Evolutionary conservation across 2,797 vertebrate genomes (phyloP).

Genomic region (Falco columbarius): DNA sequence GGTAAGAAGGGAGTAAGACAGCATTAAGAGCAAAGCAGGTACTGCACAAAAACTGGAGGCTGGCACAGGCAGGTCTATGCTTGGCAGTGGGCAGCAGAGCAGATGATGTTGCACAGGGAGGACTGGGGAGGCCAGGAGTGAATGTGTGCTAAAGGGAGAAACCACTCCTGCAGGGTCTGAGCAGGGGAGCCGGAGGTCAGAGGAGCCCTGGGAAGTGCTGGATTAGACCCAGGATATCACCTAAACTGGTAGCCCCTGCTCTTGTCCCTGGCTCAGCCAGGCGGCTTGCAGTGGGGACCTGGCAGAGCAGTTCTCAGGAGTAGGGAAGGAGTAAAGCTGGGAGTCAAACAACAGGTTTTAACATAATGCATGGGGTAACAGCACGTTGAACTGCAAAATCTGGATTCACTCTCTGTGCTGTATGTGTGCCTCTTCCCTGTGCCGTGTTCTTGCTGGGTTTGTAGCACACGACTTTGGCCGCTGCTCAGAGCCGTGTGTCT

Average conservation of each 20-base stretch:
- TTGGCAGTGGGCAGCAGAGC: not conserved
- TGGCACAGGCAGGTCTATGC: not conserved
- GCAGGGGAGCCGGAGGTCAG: too few species aligned
- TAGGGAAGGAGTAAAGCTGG: not conserved
- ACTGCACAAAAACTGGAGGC: not conserved
- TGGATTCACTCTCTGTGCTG: not conserved
- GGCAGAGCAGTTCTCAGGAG: not conserved
- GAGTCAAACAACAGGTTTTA: not conserved
- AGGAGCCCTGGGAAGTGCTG: not conserved
- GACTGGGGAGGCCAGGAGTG: not conserved
- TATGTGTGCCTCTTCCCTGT: fast-evolving
- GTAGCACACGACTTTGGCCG: fast-evolving
- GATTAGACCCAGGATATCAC: not conserved
- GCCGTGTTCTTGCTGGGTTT: not conserved
- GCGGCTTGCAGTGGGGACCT: not conserved
- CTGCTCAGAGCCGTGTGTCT: not conserved
- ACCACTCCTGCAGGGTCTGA: not conserved
- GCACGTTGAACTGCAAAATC: fast-evolving
- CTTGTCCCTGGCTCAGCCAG: not conserved
- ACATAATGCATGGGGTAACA: fast-evolving
- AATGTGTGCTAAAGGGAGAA: not conserved
- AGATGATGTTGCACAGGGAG: not conserved
- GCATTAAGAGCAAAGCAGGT: not conserved
- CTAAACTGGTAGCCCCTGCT: not conserved
- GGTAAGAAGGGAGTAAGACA: fast-evolving